Percentiles rank a stretch among this genome's conserved stretches.
These are phyloP conservation scores for Dicrostonyx torquatus DNA, from an alignment of 2,797 vertebrate species.

Conservation along the genomic window DNA sequence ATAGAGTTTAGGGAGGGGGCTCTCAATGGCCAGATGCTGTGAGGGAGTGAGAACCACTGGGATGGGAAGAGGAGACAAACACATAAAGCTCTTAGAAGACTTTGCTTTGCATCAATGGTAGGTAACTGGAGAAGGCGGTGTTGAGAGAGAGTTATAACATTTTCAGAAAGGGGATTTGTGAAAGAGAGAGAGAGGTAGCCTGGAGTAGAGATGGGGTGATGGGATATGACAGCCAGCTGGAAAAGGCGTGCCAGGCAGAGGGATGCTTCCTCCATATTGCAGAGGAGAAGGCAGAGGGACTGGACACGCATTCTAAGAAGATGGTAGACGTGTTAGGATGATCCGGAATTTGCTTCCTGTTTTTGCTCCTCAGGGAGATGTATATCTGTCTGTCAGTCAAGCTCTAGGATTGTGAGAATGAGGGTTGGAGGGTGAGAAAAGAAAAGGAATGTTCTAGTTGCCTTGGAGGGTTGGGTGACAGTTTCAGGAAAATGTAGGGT, in stretches of 20 bases:
- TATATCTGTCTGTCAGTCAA: background rate
- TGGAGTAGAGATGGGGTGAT: background rate
- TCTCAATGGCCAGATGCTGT: background rate
- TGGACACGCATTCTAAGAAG: background rate
- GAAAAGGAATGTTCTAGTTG: background rate
- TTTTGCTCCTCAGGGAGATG: background rate
- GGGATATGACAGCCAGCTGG: background rate
- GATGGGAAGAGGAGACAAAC: background rate
- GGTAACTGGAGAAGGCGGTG: background rate
- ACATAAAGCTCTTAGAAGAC: background rate
- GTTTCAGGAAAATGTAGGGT: constrained; percentile 25
- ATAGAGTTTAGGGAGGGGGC: background rate
- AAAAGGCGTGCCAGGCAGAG: background rate
- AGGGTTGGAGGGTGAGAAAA: background rate
- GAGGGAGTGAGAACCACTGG: background rate
- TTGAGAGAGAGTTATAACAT: background rate
- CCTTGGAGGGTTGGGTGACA: background rate
- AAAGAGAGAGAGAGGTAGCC: background rate
- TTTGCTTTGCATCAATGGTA: background rate
- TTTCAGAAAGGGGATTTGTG: background rate
- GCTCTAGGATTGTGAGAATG: background rate
- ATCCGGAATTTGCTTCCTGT: background rate
- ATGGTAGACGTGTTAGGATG: background rate
- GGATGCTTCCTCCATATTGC: background rate
- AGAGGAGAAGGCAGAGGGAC: background rate